Base-by-base conservation (phyloP, 2,797 vertebrate species). In the Acanthurus tractus region DNA sequence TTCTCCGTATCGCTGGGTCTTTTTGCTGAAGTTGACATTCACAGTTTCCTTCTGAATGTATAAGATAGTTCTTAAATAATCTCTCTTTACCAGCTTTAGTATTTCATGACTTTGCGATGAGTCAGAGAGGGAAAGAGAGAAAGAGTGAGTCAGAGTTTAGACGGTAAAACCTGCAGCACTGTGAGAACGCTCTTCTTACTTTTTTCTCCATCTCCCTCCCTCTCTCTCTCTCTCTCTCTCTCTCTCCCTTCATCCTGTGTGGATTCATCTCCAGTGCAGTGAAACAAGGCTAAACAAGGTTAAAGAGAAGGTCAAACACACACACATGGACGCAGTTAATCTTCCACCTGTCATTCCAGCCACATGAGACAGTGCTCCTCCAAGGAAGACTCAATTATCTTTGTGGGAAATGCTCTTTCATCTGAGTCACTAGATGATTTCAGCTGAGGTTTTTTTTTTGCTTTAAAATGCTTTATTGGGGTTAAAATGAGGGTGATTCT, bases 291-390 rank as follows among this genome's bases (percentile, higher is more conserved):
- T 90, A 92, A 93, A 90, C 82, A 89, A 90, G 88, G 90, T 92
- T 92, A 92, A 93, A 89, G 77, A 87, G 82, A 92, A 93, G 92
- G 89, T 93, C 90, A 93, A 88, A 86, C 69, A 76, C 76, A 80
- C 70, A 83, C 78, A 81, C 70, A 83, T 64, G 76, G 71, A 84
- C 76, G 74, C 79, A 70, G 72, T 83, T 85, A 76, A 87, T 92
- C 77, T 86, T 73, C 69, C 74, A 84, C 63, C 72, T 84, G 83
- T 81, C 74, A 78, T 67, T 72, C 45, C 49, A 73, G 70, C 75
- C 78, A 62, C 74, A 84, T 23, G 57, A 83, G 82, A 81, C 56
- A 6, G 17, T 4, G 23, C 77, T 79, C 70, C 66, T 83, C 58
- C 66, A 81, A 59, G 50, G 74, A 20, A 74, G 44, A 81, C 73